phyloP scores from a whole-genome alignment of 2,888 invertebrate genomes.

The Nycteola revayana region DNA sequence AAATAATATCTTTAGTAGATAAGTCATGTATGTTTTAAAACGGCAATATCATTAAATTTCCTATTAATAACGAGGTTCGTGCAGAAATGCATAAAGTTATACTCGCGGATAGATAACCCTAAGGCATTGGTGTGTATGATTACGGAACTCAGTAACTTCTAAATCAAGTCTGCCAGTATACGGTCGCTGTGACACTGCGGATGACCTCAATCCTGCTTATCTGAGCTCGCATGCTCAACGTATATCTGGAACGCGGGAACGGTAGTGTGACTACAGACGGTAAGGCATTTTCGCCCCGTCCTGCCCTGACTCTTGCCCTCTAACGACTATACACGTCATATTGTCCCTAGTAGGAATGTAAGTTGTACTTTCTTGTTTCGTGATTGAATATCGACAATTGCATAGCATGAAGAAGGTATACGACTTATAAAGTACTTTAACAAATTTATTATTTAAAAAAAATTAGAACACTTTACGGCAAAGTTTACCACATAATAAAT shows the following conservation, averaged over 20 bases:
- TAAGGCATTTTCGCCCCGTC: conserved; percentile 54
- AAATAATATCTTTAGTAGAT: too few relatives aligned
- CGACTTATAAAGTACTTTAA: too few relatives aligned
- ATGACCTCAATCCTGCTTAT: conserved; percentile 47
- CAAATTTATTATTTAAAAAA: too few relatives aligned
- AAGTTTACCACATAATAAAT: too few relatives aligned
- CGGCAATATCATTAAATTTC: conserved; percentile 4
- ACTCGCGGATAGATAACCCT: too few relatives aligned
- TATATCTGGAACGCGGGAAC: conserved; percentile 77
- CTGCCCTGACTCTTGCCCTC: conserved; percentile 56
- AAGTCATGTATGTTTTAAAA: too few relatives aligned
- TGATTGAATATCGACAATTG: too few relatives aligned
- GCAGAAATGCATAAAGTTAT: too few relatives aligned
- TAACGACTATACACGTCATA: conserved; percentile 47
- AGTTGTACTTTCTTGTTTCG: too few relatives aligned
- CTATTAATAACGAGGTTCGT: conserved; percentile 2
- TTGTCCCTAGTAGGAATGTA: too few relatives aligned
- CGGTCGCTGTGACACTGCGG: conserved; percentile 28
- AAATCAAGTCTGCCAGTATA: conserved; percentile 1
- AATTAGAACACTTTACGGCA: too few relatives aligned
- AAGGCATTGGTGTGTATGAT: not conserved
- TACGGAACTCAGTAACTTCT: not conserved
- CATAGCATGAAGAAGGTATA: too few relatives aligned
- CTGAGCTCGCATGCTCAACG: conserved; percentile 45
- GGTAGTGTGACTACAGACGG: conserved; percentile 57